Evolutionary conservation across 2,888 invertebrate species (phyloP), one percentile per base, ranked within the genome.

Genomic region (Synergus laeviventris): DNA sequence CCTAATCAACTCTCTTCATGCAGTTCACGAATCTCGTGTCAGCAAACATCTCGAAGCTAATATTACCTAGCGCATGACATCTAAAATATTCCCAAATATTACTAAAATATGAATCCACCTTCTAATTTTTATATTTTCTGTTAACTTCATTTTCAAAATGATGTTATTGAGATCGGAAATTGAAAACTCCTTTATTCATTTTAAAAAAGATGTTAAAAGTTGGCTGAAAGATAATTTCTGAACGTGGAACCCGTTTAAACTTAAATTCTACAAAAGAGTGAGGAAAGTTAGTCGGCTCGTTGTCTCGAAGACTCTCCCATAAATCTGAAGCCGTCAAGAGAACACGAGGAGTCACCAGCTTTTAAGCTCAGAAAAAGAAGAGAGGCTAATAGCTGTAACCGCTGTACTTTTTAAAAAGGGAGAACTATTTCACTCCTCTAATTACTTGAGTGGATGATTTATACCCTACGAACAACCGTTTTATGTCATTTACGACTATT

Each of bases 1-100:
- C 70, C 49, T 70, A 70, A 70, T 70, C 45, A 49, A 49, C 31
- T 24, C 70, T 64, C 39, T 70, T 31, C 31, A 42, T 70, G n/a
- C 31, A 49, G 45, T 49, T 36, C 70, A 45, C 36, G 8, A 70
- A 70, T 49, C 49, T 70, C 31, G 70, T 70, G 24, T 49, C 70
- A 49, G 49, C 49, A 49, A 70, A 70, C 49, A 70, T 31, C 12
- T 70, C 12, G 5, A 59, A 59, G 21, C 24, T 59, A 24, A 59
- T 59, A 59, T 59, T 24, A 12, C 21, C 1, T 12, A 59, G 12
- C 18, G 21, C 14, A 59, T n/a, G n/a, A n/a, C 12, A 24, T 59
- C 12, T 59, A 24, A 7, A 24, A 12, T 59, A 21, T 14, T 59
- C 24, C 4, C 14, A n/a, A n/a, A n/a, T 21, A 11, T 14, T 4